A percentile compares a stretch with the other conserved stretches of the same genome.
Evolutionary conservation across 2,888 invertebrate species (phyloP).

Genomic region (Brachypalpus laphriformis): DNA sequence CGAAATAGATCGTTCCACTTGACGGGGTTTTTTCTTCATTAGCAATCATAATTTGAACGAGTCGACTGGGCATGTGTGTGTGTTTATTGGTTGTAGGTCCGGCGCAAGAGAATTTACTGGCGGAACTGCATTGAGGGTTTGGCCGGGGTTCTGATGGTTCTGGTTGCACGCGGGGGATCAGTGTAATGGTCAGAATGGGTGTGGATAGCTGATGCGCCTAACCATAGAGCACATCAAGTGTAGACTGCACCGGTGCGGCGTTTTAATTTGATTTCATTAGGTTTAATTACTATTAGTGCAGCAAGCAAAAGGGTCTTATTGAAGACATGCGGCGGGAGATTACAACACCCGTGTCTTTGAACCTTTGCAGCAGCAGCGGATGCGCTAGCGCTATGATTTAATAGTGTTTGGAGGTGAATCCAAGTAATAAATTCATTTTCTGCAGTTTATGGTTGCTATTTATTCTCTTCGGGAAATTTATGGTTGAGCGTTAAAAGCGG

Average conservation of each 20-base stretch:
- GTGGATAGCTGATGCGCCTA: slow-evolving; percentile 52
- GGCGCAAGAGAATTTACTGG: slow-evolving; percentile 10
- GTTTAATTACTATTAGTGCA: slow-evolving; percentile 49
- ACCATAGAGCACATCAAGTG: slow-evolving; percentile 53
- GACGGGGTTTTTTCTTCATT: slow-evolving; percentile 62
- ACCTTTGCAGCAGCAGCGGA: slow-evolving; percentile 29
- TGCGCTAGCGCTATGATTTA: slow-evolving; percentile 13
- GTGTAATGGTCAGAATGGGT: slow-evolving; percentile 60
- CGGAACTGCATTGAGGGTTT: slow-evolving; percentile 49
- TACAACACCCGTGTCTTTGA: slow-evolving; percentile 48
- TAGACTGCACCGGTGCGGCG: slow-evolving; percentile 6
- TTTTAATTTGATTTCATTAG: slow-evolving; percentile 70
- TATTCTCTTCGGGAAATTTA: slow-evolving; percentile 18
- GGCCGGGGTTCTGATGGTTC: no score
- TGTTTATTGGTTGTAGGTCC: no score
- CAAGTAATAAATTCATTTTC: slow-evolving; percentile 28
- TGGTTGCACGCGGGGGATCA: background rate
- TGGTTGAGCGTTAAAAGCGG: slow-evolving; percentile 21
- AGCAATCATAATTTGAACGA: slow-evolving; percentile 66
- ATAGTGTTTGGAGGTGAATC: background rate
- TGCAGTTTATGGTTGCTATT: slow-evolving; percentile 32
- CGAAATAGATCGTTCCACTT: slow-evolving; percentile 71
- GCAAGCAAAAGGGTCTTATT: slow-evolving; percentile 42
- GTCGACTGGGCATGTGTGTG: background rate
- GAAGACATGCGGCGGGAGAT: background rate